Evolutionary conservation across 1,140 invertebrate species (phyloP), one percentile per base, ranked within the genome.

Genomic region (Geopemphigus sp.): DNA sequence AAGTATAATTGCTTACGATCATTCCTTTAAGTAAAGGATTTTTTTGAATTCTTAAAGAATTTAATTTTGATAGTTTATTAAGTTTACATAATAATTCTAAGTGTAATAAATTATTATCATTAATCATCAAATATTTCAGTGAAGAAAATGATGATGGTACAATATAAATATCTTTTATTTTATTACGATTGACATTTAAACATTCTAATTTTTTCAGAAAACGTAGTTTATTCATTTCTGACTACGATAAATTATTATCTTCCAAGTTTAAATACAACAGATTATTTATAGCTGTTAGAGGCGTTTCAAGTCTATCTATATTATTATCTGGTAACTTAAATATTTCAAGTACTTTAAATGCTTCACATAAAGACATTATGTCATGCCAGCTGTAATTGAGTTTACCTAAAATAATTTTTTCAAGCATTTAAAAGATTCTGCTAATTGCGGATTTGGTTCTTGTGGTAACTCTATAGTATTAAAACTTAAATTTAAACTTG

Each of bases 181-280:
- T 47, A 80, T 68, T 68, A 15, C 47, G 39, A 54, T 81, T 64
- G 15, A 59, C 32, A 24, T 81, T 70, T 81, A 73, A 73, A 22
- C 22, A 29, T 74, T 61, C 54, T 81, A 68, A 54, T 61, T 56
- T 80, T 29, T n/a, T 22, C 15, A 80, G 47, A 45, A n/a, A 70
- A 6, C 47, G 54, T 2, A 74, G 59, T 80, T 80, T 80, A 66
- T 57, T 73, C 29, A 96, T 85, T 86, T 96, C 91, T 74, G 89
- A 84, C 92, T 94, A 97, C 81, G 87, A 87, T 64, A 97, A 89
- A 24, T 88, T 87, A 86, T 96, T 97, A 22, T 90, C 90, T 85
- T 94, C 91, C n/a, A 97, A 85, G 82, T 92, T 90, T 11, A 97
- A 84, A 82, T 86, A 84, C 83, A 85, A 85, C 57, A 91, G 84